Evolutionary conservation across 2,888 invertebrate genomes (phyloP).

Genomic region (Nycteola revayana): DNA sequence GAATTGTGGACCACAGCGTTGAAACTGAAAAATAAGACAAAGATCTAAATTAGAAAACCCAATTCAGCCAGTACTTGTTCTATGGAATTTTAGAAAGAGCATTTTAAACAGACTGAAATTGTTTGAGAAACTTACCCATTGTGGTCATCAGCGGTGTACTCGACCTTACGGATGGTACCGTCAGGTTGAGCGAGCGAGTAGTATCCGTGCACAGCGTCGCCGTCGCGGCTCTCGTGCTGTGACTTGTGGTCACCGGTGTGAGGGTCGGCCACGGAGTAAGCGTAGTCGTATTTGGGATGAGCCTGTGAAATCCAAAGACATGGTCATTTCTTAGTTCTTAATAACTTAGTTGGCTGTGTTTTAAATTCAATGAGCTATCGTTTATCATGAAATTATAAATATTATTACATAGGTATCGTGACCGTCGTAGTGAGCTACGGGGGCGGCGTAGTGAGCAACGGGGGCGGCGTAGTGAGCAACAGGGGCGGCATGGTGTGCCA

Average conservation of each 20-base stretch:
- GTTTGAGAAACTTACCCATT: constrained; percentile 54
- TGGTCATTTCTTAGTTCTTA: neutral
- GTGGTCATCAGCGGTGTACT: constrained; percentile 77
- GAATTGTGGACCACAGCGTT: constrained; percentile 76
- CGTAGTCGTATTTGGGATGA: constrained; percentile 77
- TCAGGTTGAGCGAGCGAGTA: constrained; percentile 78
- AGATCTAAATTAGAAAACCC: no score
- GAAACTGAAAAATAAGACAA: constrained; percentile 52
- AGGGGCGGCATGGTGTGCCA: constrained; percentile 29
- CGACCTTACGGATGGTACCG: constrained; percentile 75
- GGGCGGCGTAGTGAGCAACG: constrained; percentile 20
- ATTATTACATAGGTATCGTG: constrained; percentile 42
- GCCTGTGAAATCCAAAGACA: no score
- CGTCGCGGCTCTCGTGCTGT: constrained; percentile 67
- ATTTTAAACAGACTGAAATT: no score
- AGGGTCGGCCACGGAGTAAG: constrained; percentile 81
- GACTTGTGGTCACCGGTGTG: constrained; percentile 84
- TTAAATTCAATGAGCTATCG: no score
- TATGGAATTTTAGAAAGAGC: no score
- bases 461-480: constrained; percentile 15
- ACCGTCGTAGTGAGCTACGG: constrained; percentile 30
- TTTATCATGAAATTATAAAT: no score
- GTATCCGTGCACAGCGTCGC: constrained; percentile 69
- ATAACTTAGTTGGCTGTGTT: neutral
- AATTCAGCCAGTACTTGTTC: neutral